Evolutionary conservation across 2,113 vertebrate genomes (phyloP).

Genomic region (Burhinus oedicnemus): DNA sequence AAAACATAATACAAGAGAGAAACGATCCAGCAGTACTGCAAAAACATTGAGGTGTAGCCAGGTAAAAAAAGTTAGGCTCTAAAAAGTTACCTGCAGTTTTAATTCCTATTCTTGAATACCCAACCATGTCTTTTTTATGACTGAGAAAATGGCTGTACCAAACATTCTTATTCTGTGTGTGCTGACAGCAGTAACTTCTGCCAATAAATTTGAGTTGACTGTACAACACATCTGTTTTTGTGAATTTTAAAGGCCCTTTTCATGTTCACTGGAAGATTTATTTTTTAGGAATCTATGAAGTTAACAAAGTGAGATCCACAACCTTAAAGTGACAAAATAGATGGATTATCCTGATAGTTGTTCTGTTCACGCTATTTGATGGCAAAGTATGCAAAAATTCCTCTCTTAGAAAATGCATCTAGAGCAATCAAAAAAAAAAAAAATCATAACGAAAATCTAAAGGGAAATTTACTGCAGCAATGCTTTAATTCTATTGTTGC

Average conservation of each 20-base stretch:
- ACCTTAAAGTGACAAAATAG: neutral
- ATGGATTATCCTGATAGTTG: neutral
- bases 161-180: neutral
- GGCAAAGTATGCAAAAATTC: neutral
- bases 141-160: neutral
- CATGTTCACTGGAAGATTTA: neutral
- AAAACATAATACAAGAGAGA: neutral
- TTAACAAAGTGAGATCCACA: neutral
- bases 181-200: neutral
- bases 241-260: neutral
- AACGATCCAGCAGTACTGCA: neutral
- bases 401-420: neutral
- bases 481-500: neutral
- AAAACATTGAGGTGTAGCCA: neutral
- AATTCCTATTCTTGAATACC: neutral
- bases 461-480: neutral
- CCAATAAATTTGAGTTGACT: neutral
- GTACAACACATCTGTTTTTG: neutral
- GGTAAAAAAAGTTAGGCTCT: neutral
- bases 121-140: neutral
- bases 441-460: neutral
- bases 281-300: neutral
- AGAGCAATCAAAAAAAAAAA: neutral
- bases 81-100: neutral
- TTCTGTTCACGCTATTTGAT: neutral